Evolutionary conservation across 2,113 vertebrate species (phyloP), one percentile per base, ranked within the genome.

Genomic region (Lepidothrix coronata): DNA sequence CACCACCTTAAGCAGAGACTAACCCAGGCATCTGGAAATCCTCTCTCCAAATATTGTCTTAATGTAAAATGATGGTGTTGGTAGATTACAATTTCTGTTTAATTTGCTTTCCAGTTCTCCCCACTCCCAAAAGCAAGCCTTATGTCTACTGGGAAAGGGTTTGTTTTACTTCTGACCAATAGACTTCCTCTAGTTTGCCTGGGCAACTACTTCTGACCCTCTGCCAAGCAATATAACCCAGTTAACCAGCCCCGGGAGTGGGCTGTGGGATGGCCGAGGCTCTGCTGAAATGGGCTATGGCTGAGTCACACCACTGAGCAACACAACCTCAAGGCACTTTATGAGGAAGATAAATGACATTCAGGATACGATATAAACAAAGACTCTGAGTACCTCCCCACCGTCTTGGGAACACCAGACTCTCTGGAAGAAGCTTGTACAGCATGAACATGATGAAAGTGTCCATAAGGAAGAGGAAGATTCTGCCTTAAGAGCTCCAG

Each of bases 161-260:
- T 37, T 21, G 2, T 31, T 84, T 84, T 51, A 54, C 12, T 57
- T 57, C 37, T 88, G 62, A 54, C 41, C 37, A 51, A 19, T 1
- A 62, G n/a, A 30, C 8, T 67, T 89, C 73, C 48, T 51, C 37
- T 7, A 88, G 10, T 54, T 85, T 63, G 21, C 46, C 46, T 51
- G 58, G 46, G 14, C 43, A 82, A 48, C 48, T 74, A 18, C 24
- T 90, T 70, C 43, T 88, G 30, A 73, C 37, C 9, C 16, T 63
- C 46, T 80, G 49, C 46, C 78, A 80, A 76, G 67, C 19, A 57
- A 20, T 19, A 28, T 6, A 77, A 77, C 5, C 51, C 21, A 17
- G 43, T 18, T 55, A 91, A 61, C 33, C 6, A 19, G 44, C 2
- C 5, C 35, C 0, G 0, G 35, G 30, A 84, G 51, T 0, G 0